Evolutionary conservation across 2,113 vertebrate genomes (phyloP).

Genomic region (Aviceda subcristata): DNA sequence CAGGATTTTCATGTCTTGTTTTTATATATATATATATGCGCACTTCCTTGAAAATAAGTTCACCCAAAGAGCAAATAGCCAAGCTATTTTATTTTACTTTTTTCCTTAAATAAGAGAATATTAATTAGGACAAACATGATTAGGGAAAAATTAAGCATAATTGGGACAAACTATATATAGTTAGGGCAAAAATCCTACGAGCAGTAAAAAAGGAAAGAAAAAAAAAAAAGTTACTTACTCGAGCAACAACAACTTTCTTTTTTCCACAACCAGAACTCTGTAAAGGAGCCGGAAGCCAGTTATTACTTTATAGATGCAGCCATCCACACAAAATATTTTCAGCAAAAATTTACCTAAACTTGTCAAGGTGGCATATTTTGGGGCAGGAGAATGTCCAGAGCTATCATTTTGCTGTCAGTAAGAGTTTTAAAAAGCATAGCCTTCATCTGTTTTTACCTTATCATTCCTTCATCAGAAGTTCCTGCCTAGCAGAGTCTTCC

Average conservation of each 20-base stretch:
- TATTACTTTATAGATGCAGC: not conserved
- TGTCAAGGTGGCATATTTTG: not conserved
- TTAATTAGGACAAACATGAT: not conserved
- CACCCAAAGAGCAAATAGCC: not conserved
- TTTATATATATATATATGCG: not conserved
- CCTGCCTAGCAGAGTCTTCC: not conserved
- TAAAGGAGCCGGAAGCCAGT: not conserved
- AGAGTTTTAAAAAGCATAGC: not conserved
- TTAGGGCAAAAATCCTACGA: not conserved
- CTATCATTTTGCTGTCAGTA: not conserved
- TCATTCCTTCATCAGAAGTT: not conserved
- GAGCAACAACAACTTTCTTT: slow-evolving; percentile 26
- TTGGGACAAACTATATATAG: not conserved
- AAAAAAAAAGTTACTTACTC: slow-evolving; percentile 20
- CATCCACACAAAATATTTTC: not conserved
- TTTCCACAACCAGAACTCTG: slow-evolving; percentile 50
- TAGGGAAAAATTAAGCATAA: not conserved
- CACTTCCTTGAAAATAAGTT: not conserved
- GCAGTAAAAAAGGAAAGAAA: not conserved
- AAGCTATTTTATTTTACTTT: not conserved
- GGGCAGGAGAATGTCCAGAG: not conserved
- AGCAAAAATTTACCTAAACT: not conserved
- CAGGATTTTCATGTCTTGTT: not conserved
- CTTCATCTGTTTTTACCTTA: not conserved
- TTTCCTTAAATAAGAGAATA: not conserved